Evolutionary conservation across 30 jellyfish, hydroid and myxozoan species (phyloP), one percentile per base, ranked within the genome.

Genomic region (Aurelia aurita): DNA sequence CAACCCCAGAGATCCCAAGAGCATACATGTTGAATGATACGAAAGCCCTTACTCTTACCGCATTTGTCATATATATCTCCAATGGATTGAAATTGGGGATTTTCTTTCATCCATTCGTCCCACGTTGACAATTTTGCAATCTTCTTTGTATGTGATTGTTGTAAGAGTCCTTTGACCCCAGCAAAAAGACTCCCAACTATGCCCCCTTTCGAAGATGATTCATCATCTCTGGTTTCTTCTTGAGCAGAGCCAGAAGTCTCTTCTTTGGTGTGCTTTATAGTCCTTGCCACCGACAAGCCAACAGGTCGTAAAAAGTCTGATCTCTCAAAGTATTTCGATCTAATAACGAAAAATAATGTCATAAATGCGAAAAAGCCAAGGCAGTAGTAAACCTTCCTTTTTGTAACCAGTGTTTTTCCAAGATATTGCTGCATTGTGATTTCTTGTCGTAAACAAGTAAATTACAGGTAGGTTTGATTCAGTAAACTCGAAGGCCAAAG

Each of bases 51-150:
- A 0, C 57, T 28, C 98, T 15, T 74, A 92, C 98, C 98, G 69
- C 98, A 92, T 86, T 80, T 86, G 77, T 92, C 89, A 34, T 47
- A 92, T 15, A 92, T 87, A 60, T 92, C 92, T 19, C 98, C 98
- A 57, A 92, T 88, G 7, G 98, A 86, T 54, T 77, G 82, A 10
- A 79, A 62, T 35, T 81, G 81, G 19, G 92, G 87, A 34, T 80
- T 67, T n/a, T 85, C 81, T 53, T 54, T 32, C 93, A 92, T 76
- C 98, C 98, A 92, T 65, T 23, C 70, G 76, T 92, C 97, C 98
- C 98, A 92, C 3, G 82, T 84, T 44, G 61, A 15, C 14, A 51
- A 20, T 23, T 47, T 22, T 25, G 57, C 18, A 14, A 16, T 23
- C 13, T 8, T 23, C 22, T 25, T 13, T 18, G 62, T 72, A 5